These are phyloP conservation scores for Phoeniculus purpureus DNA, from an alignment of 2,797 vertebrate genomes.

Conservation along the genomic window DNA sequence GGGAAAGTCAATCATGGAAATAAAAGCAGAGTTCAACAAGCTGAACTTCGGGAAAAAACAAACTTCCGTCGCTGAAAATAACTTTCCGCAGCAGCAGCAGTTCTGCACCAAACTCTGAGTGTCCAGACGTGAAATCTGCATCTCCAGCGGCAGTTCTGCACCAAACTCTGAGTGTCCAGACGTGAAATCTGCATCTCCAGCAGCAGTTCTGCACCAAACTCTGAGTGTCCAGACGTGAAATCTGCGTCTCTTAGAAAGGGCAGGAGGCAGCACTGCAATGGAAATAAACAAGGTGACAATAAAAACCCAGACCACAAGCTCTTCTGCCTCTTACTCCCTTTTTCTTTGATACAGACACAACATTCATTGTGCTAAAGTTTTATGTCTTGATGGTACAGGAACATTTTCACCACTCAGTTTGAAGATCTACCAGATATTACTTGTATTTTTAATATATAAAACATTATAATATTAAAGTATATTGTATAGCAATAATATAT, in stretches of 20 bases:
- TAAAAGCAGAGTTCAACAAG: constrained; percentile 73
- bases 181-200: not conserved
- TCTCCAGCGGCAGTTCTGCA: constrained; percentile 45
- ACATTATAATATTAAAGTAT: no score
- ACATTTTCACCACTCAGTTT: not conserved
- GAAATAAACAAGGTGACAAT: not conserved
- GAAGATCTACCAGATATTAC: not conserved
- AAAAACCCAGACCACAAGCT: constrained; percentile 11
- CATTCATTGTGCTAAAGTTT: not conserved
- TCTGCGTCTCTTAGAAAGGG: not conserved
- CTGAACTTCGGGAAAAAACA: constrained; percentile 61
- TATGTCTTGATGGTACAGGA: not conserved
- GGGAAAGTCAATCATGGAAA: constrained; percentile 76
- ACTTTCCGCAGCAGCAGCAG: constrained; percentile 38
- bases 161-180: constrained; percentile 50
- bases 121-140: not conserved
- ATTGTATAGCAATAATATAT: no score
- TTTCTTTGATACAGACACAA: not conserved
- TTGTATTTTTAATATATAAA: not conserved
- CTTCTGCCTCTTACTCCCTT: not conserved
- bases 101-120: constrained; percentile 65
- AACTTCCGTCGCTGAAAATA: constrained; percentile 26
- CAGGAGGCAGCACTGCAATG: constrained; percentile 23
- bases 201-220: constrained; percentile 61
- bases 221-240: constrained; percentile 11